phyloP scores from a whole-genome alignment of 1,140 invertebrate genomes.

The Lerema accius region DNA sequence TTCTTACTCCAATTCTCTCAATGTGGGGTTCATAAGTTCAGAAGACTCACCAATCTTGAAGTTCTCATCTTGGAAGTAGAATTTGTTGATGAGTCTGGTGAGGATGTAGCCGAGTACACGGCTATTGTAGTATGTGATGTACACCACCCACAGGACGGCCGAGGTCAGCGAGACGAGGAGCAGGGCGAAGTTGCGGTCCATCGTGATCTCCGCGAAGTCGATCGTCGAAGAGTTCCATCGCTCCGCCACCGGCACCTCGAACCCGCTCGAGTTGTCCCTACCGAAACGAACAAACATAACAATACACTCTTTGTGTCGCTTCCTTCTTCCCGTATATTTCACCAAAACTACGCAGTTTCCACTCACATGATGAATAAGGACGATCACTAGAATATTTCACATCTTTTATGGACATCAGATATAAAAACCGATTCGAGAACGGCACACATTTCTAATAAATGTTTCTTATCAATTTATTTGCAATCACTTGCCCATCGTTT shows the following conservation, averaged over 20 bases:
- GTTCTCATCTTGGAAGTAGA: conserved; percentile 93
- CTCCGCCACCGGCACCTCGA: conserved; percentile 75
- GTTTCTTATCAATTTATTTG: conserved; percentile 63
- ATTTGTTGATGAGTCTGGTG: conserved; percentile 94
- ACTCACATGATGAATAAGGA: conserved; percentile 58
- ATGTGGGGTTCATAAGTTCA: too few species aligned
- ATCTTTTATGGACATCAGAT: conserved; percentile 53
- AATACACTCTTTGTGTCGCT: conserved; percentile 55
- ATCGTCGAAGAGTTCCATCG: conserved; percentile 83
- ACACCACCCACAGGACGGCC: conserved; percentile 94
- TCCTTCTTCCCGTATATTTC: conserved; percentile 19
- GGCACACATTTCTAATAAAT: conserved; percentile 55
- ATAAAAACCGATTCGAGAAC: conserved; percentile 35
- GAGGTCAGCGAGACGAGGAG: conserved; percentile 91
- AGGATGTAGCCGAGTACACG: conserved; percentile 94
- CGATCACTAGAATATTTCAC: conserved; percentile 55
- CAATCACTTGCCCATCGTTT: conserved; percentile 51
- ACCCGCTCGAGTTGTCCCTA: conserved; percentile 74
- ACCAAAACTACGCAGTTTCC: conserved; percentile 37
- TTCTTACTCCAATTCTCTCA: too few species aligned
- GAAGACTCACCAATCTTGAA: conserved; percentile 93
- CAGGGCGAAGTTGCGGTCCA: conserved; percentile 90
- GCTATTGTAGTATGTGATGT: conserved; percentile 98
- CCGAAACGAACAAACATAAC: conserved; percentile 47
- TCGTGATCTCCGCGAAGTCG: conserved; percentile 88